Evolutionary conservation across 2,113 vertebrate species (phyloP), one percentile per base, ranked within the genome.

Genomic region (Tetrao urogallus): DNA sequence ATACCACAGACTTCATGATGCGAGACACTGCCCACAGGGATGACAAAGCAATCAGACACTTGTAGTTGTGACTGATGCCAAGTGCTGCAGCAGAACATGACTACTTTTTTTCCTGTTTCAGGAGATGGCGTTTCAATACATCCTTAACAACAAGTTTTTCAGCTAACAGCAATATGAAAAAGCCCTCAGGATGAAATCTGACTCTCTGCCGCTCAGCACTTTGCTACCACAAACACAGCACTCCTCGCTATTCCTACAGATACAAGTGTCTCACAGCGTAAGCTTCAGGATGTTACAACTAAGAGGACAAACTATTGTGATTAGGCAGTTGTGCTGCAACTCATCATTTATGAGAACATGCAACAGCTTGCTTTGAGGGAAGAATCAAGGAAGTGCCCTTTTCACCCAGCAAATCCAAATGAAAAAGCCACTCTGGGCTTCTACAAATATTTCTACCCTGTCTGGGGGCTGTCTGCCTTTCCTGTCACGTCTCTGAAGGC

Each of bases 21-120:
- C 30, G 69, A 19, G 30, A 27, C 43, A 52, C 72, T 90, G 94
- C 91, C 89, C 95, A 90, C 89, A 72, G 82, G 56, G 47, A 88
- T 94, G 93, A 95, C 88, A 96, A 94, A 96, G 93, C 95, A 92
- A 77, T 28, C 91, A 80, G 88, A 91, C 87, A 67, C 89, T 89
- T 91, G 93, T 90, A 92, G 88, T 88, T 71, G 72, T 86, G 87
- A 86, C 61, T 50, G 82, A 83, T 78, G 93, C 93, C 94, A 95
- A 96, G 82, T 52, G 91, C 69, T 88, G 89, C 94, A 88, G 89
- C 72, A 91, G 79, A 82, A 95, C 52, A 89, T 11, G 13, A 82
- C 75, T 89, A 52, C 88, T 93, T 88, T 57, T 65, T 77, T 88
- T 85, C 88, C 91, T 6, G 3, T 91, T 90, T 92, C 82, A 83